Percentiles rank a stretch among this genome's conserved stretches.
Conservation (phyloP, 2,113 vertebrate genomes). For the Cheilinus undulatus region DNA sequence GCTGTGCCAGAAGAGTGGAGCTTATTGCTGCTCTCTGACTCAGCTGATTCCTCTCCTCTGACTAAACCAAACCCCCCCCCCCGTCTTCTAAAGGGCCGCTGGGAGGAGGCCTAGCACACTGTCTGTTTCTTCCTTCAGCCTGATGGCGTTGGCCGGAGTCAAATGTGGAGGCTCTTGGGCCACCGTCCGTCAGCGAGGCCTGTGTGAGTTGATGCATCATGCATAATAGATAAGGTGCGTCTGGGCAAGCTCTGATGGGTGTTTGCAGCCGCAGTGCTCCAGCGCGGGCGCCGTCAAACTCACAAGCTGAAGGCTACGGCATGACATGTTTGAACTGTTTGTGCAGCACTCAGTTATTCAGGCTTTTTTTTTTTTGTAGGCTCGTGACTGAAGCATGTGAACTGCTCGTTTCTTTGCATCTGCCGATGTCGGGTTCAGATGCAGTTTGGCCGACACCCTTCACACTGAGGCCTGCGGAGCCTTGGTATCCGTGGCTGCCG, state of each 20-base stretch:
- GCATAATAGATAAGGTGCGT: conserved; percentile 81
- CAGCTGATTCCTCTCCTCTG: conserved; percentile 43
- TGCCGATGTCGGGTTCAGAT: conserved; percentile 10
- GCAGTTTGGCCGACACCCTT: conserved; percentile 32
- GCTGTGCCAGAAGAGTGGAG: conserved; percentile 24
- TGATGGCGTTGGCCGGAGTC: background rate
- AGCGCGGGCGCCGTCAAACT: conserved; percentile 28
- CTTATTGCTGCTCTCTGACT: conserved; percentile 48
- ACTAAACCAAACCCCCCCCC: conserved; percentile 41
- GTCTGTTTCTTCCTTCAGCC: background rate
- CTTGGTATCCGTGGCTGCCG: conserved; percentile 65
- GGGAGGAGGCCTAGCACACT: conserved; percentile 18
- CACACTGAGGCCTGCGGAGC: conserved; percentile 27
- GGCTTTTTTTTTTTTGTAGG: conserved; percentile 35
- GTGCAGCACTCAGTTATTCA: conserved; percentile 14
- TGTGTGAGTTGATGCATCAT: conserved; percentile 74
- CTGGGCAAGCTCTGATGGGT: conserved; percentile 63
- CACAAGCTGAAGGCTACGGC: conserved; percentile 40
- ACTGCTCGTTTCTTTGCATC: background rate
- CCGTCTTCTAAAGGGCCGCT: conserved; percentile 17
- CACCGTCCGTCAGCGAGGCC: conserved; percentile 49
- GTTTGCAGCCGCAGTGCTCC: conserved; percentile 59
- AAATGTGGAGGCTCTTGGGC: conserved; percentile 24
- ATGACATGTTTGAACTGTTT: conserved; percentile 39
- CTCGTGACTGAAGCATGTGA: background rate